Percentiles rank a stretch among this genome's conserved stretches.
Conservation (phyloP, 2,113 vertebrate genomes). For the Dicaeum eximium region DNA sequence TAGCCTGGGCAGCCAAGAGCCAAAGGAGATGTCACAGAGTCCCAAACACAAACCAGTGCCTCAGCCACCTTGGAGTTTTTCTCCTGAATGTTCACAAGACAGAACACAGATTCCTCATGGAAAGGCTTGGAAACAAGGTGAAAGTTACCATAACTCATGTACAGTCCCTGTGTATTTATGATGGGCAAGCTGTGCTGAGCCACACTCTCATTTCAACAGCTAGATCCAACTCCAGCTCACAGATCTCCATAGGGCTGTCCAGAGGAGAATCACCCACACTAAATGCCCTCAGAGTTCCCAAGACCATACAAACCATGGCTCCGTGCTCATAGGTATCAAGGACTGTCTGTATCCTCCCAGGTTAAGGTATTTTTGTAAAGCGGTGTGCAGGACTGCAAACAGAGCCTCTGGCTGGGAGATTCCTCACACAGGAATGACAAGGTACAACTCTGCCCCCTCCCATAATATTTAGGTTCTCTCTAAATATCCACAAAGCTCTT, state of each 20-base stretch:
- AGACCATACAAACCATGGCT: background rate
- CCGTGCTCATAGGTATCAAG: background rate
- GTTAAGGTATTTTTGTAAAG: background rate
- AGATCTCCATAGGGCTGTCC: background rate
- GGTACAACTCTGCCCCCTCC: background rate
- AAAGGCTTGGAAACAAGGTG: background rate
- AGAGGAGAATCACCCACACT: background rate
- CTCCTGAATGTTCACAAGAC: background rate
- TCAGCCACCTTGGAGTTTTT: background rate
- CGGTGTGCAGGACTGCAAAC: background rate
- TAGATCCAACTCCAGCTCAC: background rate
- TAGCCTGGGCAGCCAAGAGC: background rate
- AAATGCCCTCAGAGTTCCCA: background rate
- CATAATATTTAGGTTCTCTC: background rate
- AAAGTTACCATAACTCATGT: background rate
- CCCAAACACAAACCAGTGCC: background rate
- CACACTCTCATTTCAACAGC: background rate
- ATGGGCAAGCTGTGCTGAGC: background rate
- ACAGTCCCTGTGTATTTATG: rapidly evolving
- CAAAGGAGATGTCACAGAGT: background rate
- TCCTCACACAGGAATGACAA: background rate
- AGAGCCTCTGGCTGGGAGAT: background rate
- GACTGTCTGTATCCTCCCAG: background rate
- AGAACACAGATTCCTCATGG: background rate
- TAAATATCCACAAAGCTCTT: background rate